Evolutionary conservation across 2,797 vertebrate genomes (phyloP).

Genomic region (Oophaga sylvatica): DNA sequence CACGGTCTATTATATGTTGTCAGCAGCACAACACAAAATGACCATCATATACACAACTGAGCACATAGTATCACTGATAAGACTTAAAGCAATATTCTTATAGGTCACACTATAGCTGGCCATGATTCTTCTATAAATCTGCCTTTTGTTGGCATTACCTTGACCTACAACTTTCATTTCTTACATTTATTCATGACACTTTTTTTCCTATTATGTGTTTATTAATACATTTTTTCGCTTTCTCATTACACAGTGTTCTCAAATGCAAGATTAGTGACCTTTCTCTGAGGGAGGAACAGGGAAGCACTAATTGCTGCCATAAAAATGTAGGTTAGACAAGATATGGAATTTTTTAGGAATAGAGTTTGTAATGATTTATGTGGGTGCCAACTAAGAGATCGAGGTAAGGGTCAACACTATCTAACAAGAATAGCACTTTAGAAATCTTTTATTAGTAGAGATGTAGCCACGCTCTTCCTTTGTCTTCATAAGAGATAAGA

Average conservation of each 20-base stretch:
- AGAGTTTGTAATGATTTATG: slow-evolving; percentile 56
- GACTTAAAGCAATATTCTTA: slow-evolving; percentile 1
- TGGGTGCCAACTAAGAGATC: slow-evolving; percentile 47
- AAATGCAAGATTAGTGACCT: slow-evolving; percentile 47
- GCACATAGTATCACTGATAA: not conserved
- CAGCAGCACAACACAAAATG: not conserved
- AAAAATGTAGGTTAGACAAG: slow-evolving; percentile 57
- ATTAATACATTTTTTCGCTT: slow-evolving; percentile 30
- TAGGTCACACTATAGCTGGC: not conserved
- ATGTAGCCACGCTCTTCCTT: slow-evolving; percentile 2
- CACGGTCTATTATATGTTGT: not conserved
- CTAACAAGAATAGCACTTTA: slow-evolving; percentile 32
- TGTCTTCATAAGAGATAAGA: slow-evolving; percentile 6
- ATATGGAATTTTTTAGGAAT: slow-evolving; percentile 53
- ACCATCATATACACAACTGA: not conserved
- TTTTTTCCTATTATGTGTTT: slow-evolving; percentile 45
- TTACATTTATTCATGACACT: slow-evolving; percentile 13
- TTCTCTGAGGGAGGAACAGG: slow-evolving; percentile 40
- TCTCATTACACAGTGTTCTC: slow-evolving; percentile 43
- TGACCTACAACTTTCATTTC: slow-evolving; percentile 28
- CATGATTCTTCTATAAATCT: slow-evolving; percentile 30
- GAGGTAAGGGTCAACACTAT: slow-evolving; percentile 28
- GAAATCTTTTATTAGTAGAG: slow-evolving; percentile 32
- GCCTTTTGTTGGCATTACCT: slow-evolving; percentile 11
- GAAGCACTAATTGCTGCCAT: slow-evolving; percentile 51